Percentiles rank a stretch among this genome's conserved stretches.
These are phyloP conservation scores for Marcusenius ussheri DNA, from an alignment of 2,113 vertebrate species.

Conservation along the genomic window DNA sequence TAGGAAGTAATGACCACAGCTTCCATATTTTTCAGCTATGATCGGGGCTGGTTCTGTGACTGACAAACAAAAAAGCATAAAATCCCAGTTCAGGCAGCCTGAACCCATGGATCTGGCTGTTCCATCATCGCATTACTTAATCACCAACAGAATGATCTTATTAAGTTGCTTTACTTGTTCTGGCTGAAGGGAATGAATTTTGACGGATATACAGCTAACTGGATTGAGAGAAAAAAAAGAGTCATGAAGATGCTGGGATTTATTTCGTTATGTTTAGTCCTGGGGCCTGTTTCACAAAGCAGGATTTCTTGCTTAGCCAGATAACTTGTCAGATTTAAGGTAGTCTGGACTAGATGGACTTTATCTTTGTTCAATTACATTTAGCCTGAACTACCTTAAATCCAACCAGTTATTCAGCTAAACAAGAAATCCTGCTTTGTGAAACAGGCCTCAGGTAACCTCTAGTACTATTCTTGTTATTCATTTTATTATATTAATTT, in stretches of 20 bases:
- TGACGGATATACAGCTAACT: neutral
- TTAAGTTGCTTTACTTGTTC: neutral
- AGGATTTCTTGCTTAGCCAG: neutral
- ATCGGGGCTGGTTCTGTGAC: neutral
- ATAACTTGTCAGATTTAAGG: neutral
- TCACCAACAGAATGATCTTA: neutral
- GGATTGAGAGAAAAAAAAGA: neutral
- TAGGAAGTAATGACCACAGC: neutral
- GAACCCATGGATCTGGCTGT: neutral
- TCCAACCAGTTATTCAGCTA: neutral
- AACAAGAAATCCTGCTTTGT: neutral
- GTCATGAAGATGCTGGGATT: neutral
- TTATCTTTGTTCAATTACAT: neutral
- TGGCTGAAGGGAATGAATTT: neutral
- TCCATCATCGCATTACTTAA: neutral
- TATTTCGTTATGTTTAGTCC: neutral
- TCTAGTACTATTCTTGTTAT: neutral
- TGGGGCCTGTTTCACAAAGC: neutral
- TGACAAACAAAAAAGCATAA: neutral
- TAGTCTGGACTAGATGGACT: neutral
- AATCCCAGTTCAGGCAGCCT: neutral
- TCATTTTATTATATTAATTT: neutral
- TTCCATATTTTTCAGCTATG: neutral
- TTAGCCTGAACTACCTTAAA: neutral
- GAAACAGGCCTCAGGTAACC: neutral